Evolutionary conservation across 2,113 vertebrate species (phyloP).

Genomic region (Malurus cyaneus): DNA sequence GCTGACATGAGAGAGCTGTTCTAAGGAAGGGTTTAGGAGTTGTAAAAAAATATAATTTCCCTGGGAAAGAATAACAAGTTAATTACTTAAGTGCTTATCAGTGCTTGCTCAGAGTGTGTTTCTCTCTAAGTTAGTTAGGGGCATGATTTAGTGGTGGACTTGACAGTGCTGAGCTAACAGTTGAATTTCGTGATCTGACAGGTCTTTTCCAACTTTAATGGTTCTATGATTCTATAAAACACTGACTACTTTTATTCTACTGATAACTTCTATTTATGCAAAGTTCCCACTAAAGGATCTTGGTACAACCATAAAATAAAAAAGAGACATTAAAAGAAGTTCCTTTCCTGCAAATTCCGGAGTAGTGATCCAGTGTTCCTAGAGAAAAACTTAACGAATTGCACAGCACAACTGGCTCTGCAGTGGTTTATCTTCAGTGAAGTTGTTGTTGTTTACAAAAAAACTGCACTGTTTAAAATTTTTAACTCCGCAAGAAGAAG

Average conservation of each 20-base stretch:
- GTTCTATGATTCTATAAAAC: not conserved
- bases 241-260: not conserved
- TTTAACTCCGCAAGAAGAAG: not conserved
- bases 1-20: not conserved
- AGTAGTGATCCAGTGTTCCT: not conserved
- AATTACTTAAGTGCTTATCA: not conserved
- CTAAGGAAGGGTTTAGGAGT: not conserved
- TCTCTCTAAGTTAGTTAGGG: not conserved
- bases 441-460: not conserved
- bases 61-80: not conserved
- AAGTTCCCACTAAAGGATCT: not conserved
- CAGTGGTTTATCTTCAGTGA: not conserved
- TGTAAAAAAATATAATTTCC: not conserved
- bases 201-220: not conserved
- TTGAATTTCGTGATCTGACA: not conserved
- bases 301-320: not conserved
- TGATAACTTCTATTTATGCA: not conserved
- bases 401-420: rapidly evolving
- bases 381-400: not conserved
- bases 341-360: not conserved
- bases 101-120: not conserved
- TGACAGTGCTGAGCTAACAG: not conserved
- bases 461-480: not conserved
- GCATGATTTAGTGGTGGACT: not conserved
- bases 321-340: not conserved